Base-by-base conservation (phyloP, 2,888 invertebrate genomes). In the Drosophila peninsularis region DNA sequence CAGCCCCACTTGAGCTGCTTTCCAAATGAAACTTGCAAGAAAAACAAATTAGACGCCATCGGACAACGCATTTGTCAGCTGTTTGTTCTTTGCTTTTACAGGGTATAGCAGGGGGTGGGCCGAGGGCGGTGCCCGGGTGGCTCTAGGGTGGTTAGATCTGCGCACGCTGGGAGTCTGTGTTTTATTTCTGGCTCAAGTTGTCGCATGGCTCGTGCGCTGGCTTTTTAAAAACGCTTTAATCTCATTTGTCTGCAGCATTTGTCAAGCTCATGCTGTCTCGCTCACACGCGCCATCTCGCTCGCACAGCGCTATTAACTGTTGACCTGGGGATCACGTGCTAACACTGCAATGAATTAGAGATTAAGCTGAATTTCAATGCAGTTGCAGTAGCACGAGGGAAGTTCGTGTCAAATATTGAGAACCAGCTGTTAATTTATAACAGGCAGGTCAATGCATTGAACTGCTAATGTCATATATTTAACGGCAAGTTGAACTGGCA, bases 11-110 rank as follows among this genome's bases (percentile, higher is more conserved):
- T 52, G 52, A 17, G 78, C 67, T 79, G 82, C 70, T 82, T 82
- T 84, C 86, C 82, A 85, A 88, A 88, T 84, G 75, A 85, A 88
- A 88, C 83, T 85, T 73, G 75, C 77, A 84, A 88, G 83, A 77
- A 88, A 88, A 84, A 84, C 83, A 84, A 88, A 84, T 84, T 88
- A 85, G 82, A 77, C 75, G 75, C 58, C 85, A 79, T 69, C 85
- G 83, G 85, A 83, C 85, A 88, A 85, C 74, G 85, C 77, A 80
- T 87, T 82, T 74, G 74, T 79, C 88, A 70, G 72, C 57, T 76
- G 80, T 80, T 84, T 83, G 71, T 66, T 72, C 52, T 80, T 62
- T 70, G 72, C 70, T 53, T 62, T 36, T 30, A 19, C 37, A 45
- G 27, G 30, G 30, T n/a, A 19, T 21, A n/a, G 21, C 1, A 21